phyloP scores from a whole-genome alignment of 2,888 invertebrate species.

The Thecophora atra region DNA sequence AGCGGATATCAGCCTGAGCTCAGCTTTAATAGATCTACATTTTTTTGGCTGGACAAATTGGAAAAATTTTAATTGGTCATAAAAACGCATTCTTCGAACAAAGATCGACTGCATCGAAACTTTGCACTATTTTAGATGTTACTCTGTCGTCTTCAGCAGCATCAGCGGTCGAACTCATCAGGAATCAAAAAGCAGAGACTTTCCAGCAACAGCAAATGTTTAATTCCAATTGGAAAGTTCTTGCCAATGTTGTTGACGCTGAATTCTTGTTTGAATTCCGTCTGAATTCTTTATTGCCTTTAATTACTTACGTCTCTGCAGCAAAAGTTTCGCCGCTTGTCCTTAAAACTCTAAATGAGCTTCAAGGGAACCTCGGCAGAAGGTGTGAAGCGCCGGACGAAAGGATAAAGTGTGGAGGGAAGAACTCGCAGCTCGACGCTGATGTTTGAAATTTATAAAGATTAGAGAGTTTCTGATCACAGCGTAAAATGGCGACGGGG shows the following conservation, averaged over 20 bases:
- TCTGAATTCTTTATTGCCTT: not conserved
- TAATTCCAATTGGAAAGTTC: constrained; percentile 30
- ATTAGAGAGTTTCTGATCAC: constrained; percentile 17
- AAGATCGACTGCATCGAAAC: too few relatives aligned
- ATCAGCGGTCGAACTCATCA: too few relatives aligned
- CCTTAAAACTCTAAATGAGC: not conserved
- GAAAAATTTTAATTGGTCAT: too few relatives aligned
- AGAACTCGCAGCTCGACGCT: not conserved
- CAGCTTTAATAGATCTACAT: too few relatives aligned
- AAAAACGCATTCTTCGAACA: too few relatives aligned
- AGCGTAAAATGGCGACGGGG: not conserved
- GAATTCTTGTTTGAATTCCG: too few relatives aligned
- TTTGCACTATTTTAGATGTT: too few relatives aligned
- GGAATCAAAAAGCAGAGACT: not conserved
- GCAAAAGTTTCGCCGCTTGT: constrained; percentile 17
- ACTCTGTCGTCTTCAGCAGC: too few relatives aligned
- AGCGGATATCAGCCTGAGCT: too few relatives aligned
- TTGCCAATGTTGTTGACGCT: too few relatives aligned
- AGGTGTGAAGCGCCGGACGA: not conserved
- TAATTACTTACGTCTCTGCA: not conserved
- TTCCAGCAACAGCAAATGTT: not conserved
- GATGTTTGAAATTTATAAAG: constrained; percentile 37
- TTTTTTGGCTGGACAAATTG: too few relatives aligned
- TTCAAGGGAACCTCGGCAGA: not conserved
- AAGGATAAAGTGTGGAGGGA: not conserved